A percentile compares a stretch with the other conserved stretches of the same genome.
Conservation (phyloP, 2,888 invertebrate species). For the Protophormia terraenovae region DNA sequence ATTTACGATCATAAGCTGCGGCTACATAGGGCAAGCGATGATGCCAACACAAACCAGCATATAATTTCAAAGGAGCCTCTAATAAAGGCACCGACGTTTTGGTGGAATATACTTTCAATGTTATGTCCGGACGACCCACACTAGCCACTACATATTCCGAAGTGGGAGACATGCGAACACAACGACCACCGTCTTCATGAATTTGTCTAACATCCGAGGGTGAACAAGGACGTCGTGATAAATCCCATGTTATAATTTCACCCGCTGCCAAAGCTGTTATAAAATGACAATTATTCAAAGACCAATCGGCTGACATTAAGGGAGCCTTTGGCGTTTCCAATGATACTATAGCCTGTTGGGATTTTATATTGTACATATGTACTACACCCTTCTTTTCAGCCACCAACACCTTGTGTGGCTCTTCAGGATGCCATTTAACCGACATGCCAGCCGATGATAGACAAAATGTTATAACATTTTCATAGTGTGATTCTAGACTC, state of each 20-base stretch:
- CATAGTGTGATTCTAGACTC: constrained; percentile 82
- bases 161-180: constrained; percentile 84
- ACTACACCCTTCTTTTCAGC: constrained; percentile 89
- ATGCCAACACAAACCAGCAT: constrained; percentile 86
- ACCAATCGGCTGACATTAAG: constrained; percentile 88
- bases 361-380: constrained; percentile 87
- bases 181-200: constrained; percentile 85
- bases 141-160: constrained; percentile 86
- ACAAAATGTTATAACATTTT: constrained; percentile 84
- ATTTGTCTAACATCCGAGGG: constrained; percentile 84
- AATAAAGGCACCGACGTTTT: constrained; percentile 83
- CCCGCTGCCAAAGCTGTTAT: constrained; percentile 86
- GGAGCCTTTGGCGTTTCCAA: constrained; percentile 85
- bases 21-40: constrained; percentile 84
- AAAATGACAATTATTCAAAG: constrained; percentile 83
- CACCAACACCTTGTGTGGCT: constrained; percentile 87
- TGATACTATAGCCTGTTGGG: constrained; percentile 86
- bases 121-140: constrained; percentile 85
- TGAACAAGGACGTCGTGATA: constrained; percentile 84
- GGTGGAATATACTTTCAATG: constrained; percentile 85
- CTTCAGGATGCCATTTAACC: constrained; percentile 87
- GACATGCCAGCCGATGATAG: constrained; percentile 86
- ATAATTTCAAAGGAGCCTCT: constrained; percentile 82
- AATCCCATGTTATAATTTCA: constrained; percentile 87
- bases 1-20: constrained; percentile 84